phyloP scores from a whole-genome alignment of 2,113 vertebrate genomes.

The Pyrgilauda ruficollis region DNA sequence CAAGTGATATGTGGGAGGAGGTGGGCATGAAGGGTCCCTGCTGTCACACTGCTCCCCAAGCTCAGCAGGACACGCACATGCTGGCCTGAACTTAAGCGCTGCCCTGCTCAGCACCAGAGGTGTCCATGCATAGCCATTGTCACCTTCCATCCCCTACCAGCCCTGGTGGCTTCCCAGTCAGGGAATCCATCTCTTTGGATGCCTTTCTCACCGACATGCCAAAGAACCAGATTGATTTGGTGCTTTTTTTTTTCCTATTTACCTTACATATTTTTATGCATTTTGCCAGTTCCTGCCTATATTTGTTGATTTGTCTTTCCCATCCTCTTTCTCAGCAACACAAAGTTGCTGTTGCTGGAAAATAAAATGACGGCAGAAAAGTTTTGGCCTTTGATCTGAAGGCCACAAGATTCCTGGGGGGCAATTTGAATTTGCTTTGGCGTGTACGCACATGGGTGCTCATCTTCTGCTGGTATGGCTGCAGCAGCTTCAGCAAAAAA shows the following conservation, averaged over 20 bases:
- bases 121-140: fast-evolving
- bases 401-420: neutral
- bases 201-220: neutral
- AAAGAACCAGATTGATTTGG: neutral
- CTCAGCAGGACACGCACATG: fast-evolving
- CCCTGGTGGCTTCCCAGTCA: neutral
- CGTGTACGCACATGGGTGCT: neutral
- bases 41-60: neutral
- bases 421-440: neutral
- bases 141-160: neutral
- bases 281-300: fast-evolving
- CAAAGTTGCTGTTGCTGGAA: neutral
- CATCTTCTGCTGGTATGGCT: fast-evolving
- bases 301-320: neutral
- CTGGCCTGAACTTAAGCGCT: fast-evolving
- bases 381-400: neutral
- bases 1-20: fast-evolving
- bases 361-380: fast-evolving
- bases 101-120: neutral
- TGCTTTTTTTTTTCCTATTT: neutral
- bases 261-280: neutral
- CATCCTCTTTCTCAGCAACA: neutral
- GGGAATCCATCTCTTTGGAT: neutral
- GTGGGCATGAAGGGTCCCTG: no score
- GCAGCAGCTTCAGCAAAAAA: neutral